Evolutionary conservation across 1,140 invertebrate species (phyloP), one percentile per base, ranked within the genome.

Genomic region (Thaumetopoea pityocampa): DNA sequence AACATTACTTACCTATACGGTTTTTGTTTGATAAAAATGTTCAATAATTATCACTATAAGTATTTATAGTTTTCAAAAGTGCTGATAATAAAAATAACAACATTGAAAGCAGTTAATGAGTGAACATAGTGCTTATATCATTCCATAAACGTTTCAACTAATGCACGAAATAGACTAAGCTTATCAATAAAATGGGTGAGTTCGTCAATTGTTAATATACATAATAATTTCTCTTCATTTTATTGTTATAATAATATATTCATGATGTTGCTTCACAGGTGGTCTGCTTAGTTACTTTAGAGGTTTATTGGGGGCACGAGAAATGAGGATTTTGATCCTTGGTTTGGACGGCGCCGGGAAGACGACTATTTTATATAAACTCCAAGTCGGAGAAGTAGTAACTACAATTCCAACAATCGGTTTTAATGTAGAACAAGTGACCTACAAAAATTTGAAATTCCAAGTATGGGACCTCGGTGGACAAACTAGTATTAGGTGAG

Each of bases 401-500:
- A 99, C 98, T n/a, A 99, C 98, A 12, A 98, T 99, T 85, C 84
- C 84, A 7, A 99, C 96, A 5, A 98, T 98, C 74, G 96, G 96
- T n/a, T 98, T 98, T 80, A 98, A 98, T 87, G 96, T 98, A 62
- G 96, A 98, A 86, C 95, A 97, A 91, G 96, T 98, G 27, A 95
- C 94, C 60, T 97, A 97, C 78, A 97, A 97, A 88, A 98, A 98
- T 87, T 87, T 97, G 43, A 97, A 96, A 85, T 97, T 98, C 68
- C 96, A 98, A 92, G 96, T 97, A 5, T 99, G 98, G 97, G 98
- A 99, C 90, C 88, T 99, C 36, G 98, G 98, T 45, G 98, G 98
- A 62, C 98, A 99, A 86, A 99, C 97, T 37, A 98, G 96, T 88
- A 91, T 91, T 68, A 88, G 88, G 87, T 88, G 63, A 54, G 52